These are phyloP conservation scores for Crenuchus spilurus DNA, from an alignment of 2,797 vertebrate genomes.

Conservation along the genomic window DNA sequence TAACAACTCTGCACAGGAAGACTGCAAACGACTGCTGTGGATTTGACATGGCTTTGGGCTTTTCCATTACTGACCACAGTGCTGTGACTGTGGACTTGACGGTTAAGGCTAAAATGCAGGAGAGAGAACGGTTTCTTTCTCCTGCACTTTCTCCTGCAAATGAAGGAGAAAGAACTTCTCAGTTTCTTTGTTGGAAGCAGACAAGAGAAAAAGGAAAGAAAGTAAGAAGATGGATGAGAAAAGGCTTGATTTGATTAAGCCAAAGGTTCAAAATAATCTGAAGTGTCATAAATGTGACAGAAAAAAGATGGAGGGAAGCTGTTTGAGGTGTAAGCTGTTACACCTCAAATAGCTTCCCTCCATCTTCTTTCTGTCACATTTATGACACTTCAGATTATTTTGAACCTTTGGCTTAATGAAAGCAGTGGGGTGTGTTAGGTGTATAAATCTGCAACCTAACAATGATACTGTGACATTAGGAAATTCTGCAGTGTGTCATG, in stretches of 20 bases:
- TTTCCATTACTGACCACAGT: constrained; percentile 20
- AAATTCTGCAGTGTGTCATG: too few species aligned
- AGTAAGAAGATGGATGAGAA: not conserved
- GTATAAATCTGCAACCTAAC: not conserved
- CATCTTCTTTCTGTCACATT: not conserved
- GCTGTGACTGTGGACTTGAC: constrained; percentile 3
- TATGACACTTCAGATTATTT: not conserved
- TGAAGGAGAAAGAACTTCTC: constrained; percentile 4
- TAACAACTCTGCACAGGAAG: constrained; percentile 5
- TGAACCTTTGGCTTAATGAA: not conserved
- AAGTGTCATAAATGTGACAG: not conserved
- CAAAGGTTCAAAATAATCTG: not conserved
- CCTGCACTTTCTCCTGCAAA: too few species aligned
- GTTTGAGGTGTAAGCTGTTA: too few species aligned
- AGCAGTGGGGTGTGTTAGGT: not conserved
- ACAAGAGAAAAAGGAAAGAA: not conserved
- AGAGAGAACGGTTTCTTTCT: not conserved
- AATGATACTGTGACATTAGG: too few species aligned
- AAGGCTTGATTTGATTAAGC: not conserved
- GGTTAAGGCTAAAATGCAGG: not conserved
- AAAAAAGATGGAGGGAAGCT: not conserved
- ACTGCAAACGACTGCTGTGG: constrained; percentile 3
- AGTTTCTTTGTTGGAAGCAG: not conserved
- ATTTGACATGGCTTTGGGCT: constrained; percentile 19
- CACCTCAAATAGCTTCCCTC: too few species aligned